A percentile compares a stretch with the other conserved stretches of the same genome.
Evolutionary conservation across 2,113 vertebrate genomes (phyloP).

Genomic region (Sinosuthora webbiana): DNA sequence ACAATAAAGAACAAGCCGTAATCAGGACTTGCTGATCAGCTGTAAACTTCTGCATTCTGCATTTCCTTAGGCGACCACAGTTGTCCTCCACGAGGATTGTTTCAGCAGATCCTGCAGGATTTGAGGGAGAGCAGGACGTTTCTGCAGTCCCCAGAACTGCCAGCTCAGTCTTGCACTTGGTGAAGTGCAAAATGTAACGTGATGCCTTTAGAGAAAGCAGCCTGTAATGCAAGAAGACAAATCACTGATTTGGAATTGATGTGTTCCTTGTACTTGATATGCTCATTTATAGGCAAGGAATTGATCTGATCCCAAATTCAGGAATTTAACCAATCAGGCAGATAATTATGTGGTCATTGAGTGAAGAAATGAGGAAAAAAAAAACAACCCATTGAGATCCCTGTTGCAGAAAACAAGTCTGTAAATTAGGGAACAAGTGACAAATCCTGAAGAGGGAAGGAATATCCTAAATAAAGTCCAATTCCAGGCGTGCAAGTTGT

Average conservation of each 20-base stretch:
- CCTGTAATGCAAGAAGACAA: conserved; percentile 6
- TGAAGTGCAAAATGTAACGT: background rate
- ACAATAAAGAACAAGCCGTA: background rate
- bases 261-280: background rate
- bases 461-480: background rate
- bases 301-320: background rate
- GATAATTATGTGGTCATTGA: background rate
- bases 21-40: background rate
- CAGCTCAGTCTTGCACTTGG: conserved; percentile 24
- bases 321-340: conserved; percentile 24
- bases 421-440: conserved; percentile 4
- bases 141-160: background rate
- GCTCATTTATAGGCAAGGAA: background rate
- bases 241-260: conserved; percentile 44
- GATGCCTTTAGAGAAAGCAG: conserved; percentile 14
- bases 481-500: background rate
- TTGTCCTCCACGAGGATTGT: background rate
- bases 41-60: background rate
- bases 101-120: background rate
- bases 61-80: conserved; percentile 15
- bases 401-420: conserved; percentile 25
- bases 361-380: background rate
- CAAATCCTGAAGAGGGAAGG: background rate
- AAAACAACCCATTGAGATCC: background rate
- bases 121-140: background rate